phyloP scores from a whole-genome alignment of 2,113 vertebrate genomes.

The Calonectris borealis region DNA sequence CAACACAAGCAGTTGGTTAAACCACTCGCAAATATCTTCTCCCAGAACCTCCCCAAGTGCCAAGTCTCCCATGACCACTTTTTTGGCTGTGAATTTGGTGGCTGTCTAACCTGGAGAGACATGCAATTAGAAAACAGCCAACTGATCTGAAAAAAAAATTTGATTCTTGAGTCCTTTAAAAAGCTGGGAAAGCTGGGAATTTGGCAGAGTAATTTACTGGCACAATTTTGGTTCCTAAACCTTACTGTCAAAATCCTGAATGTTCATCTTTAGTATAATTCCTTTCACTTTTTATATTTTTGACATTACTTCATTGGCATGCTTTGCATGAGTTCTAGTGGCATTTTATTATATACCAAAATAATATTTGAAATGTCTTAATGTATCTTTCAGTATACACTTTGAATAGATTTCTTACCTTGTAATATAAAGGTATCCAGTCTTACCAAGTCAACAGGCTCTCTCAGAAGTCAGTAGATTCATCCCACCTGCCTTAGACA shows the following conservation, averaged over 20 bases:
- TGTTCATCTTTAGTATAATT: background rate
- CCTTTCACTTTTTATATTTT: background rate
- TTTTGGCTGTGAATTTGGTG: background rate
- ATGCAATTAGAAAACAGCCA: background rate
- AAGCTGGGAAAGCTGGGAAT: background rate
- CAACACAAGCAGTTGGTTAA: background rate
- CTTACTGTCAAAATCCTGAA: background rate
- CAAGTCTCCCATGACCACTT: accelerated
- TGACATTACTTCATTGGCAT: background rate
- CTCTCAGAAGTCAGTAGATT: background rate
- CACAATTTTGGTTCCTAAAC: background rate
- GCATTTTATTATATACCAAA: background rate
- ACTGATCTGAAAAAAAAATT: background rate
- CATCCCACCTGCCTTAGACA: background rate
- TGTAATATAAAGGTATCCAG: background rate
- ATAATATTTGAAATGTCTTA: background rate
- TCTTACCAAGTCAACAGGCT: background rate
- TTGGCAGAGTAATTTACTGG: background rate
- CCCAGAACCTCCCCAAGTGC: background rate
- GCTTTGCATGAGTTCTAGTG: background rate
- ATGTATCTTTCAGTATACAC: background rate
- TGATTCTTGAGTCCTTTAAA: background rate
- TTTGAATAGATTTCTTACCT: background rate
- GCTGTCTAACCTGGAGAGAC: background rate
- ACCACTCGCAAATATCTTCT: background rate